Evolutionary conservation across 2,113 vertebrate species (phyloP), one percentile per base, ranked within the genome.

Genomic region (Ailuropoda melanoleuca): DNA sequence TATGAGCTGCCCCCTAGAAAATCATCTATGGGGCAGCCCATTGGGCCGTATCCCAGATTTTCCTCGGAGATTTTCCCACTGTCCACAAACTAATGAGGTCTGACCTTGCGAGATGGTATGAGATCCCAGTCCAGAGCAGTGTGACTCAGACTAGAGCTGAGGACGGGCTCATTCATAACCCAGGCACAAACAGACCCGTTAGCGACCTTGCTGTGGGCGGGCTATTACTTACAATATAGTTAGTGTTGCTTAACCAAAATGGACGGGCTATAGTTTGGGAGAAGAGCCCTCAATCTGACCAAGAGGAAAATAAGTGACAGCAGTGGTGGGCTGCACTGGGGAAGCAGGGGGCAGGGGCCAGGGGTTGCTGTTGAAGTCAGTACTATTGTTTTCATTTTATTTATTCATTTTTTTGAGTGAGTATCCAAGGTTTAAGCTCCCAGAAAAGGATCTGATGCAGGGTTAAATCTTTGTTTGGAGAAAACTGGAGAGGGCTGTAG

Each of bases 141-240:
- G 60, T 95, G 97, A 96, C 43, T 77, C 74, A 9, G 43, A 77
- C 84, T 88, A 85, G 70, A 19, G 85, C 88, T 17, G 58, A 77
- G 84, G 83, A 92, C 0, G 0, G 78, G 48, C 50, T 87, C 97
- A 98, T 98, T 93, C 97, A 98, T 98, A 98, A 98, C 56, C 60
- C 95, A 83, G 70, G 84, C 97, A 93, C 96, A 85, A 81, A 97
- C 96, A 97, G 94, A 82, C 96, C 98, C 85, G 56, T 95, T 88
- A 98, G 97, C 97, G 15, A 97, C 97, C 86, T 74, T 18, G 97
- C 98, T 90, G 92, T 60, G 0, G 97, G 98, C 43, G 5, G 88
- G 95, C 97, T 97, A 97, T 98, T 98, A 98, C 97, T 98, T 98
- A 98, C 97, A 91, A 91, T 86, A 92, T 92, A 98, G 96, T 98